Evolutionary conservation across 1,140 invertebrate genomes (phyloP).

Genomic region (Cydia fagiglandana): DNA sequence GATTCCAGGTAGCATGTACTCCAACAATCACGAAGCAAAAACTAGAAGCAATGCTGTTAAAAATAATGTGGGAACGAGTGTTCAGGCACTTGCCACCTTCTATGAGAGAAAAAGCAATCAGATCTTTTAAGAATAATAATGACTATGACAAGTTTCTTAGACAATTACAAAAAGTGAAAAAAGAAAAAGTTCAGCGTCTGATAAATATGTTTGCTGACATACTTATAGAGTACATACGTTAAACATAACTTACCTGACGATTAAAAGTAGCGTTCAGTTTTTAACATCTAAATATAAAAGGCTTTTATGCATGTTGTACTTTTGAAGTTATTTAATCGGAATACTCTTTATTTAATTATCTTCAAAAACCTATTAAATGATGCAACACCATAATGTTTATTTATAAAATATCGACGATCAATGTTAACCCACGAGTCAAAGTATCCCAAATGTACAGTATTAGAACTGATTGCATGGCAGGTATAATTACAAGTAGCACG

Average conservation of each 20-base stretch:
- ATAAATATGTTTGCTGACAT: conserved; percentile 57
- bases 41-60: conserved; percentile 62
- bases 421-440: no score
- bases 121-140: conserved; percentile 44
- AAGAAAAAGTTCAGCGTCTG: conserved; percentile 54
- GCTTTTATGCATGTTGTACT: no score
- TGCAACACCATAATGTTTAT: no score
- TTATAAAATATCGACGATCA: no score
- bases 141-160: conserved; percentile 56
- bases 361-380: no score
- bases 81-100: conserved; percentile 51
- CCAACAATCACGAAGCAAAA: conserved; percentile 52
- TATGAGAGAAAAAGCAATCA: conserved; percentile 56
- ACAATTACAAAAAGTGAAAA: conserved; percentile 52
- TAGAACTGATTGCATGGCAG: no score
- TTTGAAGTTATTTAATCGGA: no score
- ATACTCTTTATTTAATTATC: no score
- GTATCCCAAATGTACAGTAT: no score
- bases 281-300: no score
- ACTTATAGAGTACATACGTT: conserved; percentile 58
- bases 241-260: background rate
- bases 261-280: background rate
- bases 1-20: conserved; percentile 45
- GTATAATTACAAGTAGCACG: no score
- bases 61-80: conserved; percentile 64